Percentiles rank a stretch among this genome's conserved stretches.
Conservation (phyloP, 2,888 invertebrate species). For the Eustalomyia histrio region DNA sequence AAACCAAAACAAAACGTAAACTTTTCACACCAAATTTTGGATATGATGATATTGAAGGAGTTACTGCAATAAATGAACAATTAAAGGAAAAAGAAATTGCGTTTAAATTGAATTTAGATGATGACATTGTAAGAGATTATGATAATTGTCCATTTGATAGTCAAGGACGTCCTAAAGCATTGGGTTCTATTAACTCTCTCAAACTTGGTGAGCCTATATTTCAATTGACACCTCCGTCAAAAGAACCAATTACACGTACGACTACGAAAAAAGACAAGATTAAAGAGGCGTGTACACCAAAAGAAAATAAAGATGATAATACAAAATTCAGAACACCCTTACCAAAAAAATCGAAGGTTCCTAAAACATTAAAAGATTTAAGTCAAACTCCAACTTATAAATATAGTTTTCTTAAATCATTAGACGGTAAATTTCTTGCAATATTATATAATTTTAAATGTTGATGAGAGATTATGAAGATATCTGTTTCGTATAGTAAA, state of each 20-base stretch:
- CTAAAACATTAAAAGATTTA: conserved; percentile 50
- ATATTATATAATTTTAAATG: background rate
- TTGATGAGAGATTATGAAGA: no score
- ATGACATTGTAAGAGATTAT: conserved; percentile 50
- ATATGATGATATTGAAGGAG: conserved; percentile 68
- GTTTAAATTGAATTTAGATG: conserved; percentile 7
- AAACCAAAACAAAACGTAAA: conserved; percentile 68
- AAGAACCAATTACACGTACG: conserved; percentile 10
- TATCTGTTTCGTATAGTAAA: no score
- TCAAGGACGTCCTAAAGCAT: conserved; percentile 66
- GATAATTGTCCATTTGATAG: conserved; percentile 54
- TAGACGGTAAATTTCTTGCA: conserved; percentile 72
- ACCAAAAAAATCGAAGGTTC: conserved; percentile 22
- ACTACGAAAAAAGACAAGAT: conserved; percentile 20
- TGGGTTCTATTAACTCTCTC: conserved; percentile 69
- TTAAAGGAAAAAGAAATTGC: conserved; percentile 38
- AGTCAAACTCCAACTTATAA: conserved; percentile 68
- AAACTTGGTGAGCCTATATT: conserved; percentile 71
- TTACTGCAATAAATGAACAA: conserved; percentile 8
- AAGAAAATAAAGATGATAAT: conserved; percentile 16
- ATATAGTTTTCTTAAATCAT: conserved; percentile 76
- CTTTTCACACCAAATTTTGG: conserved; percentile 75
- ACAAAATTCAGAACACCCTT: conserved; percentile 34
- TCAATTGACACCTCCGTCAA: conserved; percentile 67
- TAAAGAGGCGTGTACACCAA: conserved; percentile 12